Evolutionary conservation across 2,113 vertebrate species (phyloP), one percentile per base, ranked within the genome.

Genomic region (Tachuris rubrigastra): DNA sequence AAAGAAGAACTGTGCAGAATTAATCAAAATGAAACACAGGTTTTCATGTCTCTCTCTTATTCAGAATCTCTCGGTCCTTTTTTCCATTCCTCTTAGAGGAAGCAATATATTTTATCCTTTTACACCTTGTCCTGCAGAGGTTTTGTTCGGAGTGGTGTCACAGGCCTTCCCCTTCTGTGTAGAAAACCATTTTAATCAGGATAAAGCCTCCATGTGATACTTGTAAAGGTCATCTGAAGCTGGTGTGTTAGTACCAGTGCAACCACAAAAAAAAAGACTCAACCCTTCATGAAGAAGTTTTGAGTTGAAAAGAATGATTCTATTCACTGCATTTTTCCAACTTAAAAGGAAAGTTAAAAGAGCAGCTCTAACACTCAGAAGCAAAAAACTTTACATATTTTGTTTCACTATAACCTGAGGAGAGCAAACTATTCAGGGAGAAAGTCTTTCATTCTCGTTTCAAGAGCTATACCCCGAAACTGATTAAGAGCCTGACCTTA

Each of bases 271-370:
- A 97, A 96, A 96, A 94, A 95, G 85, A 97, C 86, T 95, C 56
- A 33, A 95, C 94, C 97, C 96, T 97, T 97, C 97, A 50, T 83
- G 97, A 97, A 97, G 96, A 97, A 98, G 94, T 97, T 98, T 96
- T 96, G 95, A 98, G 97, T 97, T 97, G 97, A 98, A 98, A 98
- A 98, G 97, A 98, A 96, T 74, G 90, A 97, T 97, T 98, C 98
- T 98, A 98, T 98, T 98, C 98, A 97, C 31, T 83, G 90, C 92
- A 95, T 97, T 96, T 97, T 97, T 97, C 97, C 89, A 96, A 93
- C 97, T 97, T 98, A 97, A 98, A 98, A 98, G 95, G 95, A 94
- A 97, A 98, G 97, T 98, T 98, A 93, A 98, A 98, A 98, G 98
- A 95, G 90, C 69, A 27, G 53, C 88, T 97, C 95, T 95, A 97